These are phyloP conservation scores for Napeogenes sylphis DNA, from an alignment of 2,888 invertebrate genomes.

Conservation along the genomic window DNA sequence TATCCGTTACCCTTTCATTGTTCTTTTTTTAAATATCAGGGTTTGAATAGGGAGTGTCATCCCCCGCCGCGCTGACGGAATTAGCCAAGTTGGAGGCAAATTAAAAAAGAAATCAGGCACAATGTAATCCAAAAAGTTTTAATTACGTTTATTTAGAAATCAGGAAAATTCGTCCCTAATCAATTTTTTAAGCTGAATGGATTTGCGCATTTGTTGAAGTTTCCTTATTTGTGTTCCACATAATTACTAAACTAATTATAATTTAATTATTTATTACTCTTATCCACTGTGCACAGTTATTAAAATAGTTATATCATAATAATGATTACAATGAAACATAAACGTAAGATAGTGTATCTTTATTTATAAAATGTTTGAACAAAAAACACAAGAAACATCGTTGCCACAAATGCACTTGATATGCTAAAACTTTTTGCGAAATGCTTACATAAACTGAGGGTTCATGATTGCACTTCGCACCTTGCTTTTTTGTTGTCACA, in stretches of 20 bases:
- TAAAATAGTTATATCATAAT: too few relatives aligned
- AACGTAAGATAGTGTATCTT: too few relatives aligned
- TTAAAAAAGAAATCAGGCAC: slow-evolving; percentile 75
- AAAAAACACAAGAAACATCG: too few relatives aligned
- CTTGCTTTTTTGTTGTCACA: slow-evolving; percentile 29
- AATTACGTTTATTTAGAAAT: slow-evolving; percentile 76
- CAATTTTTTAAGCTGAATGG: slow-evolving; percentile 52
- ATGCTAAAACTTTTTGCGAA: slow-evolving; percentile 6
- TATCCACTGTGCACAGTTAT: background rate
- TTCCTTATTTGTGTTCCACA: slow-evolving; percentile 5
- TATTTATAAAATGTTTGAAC: too few relatives aligned
- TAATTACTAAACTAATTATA: background rate
- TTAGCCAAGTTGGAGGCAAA: slow-evolving; percentile 68
- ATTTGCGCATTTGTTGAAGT: slow-evolving; percentile 25
- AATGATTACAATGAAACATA: too few relatives aligned
- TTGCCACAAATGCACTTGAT: too few relatives aligned
- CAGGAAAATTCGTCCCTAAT: slow-evolving; percentile 60
- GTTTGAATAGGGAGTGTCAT: slow-evolving; percentile 66
- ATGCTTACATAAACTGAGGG: slow-evolving; percentile 38
- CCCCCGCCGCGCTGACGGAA: slow-evolving; percentile 68
- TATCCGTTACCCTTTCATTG: slow-evolving; percentile 32
- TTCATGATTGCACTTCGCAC: slow-evolving; percentile 43
- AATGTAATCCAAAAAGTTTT: slow-evolving; percentile 73
- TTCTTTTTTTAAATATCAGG: slow-evolving; percentile 29
- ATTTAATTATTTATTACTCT: background rate